phyloP scores from a whole-genome alignment of 1,140 invertebrate species.

The Pogonus chalceus region DNA sequence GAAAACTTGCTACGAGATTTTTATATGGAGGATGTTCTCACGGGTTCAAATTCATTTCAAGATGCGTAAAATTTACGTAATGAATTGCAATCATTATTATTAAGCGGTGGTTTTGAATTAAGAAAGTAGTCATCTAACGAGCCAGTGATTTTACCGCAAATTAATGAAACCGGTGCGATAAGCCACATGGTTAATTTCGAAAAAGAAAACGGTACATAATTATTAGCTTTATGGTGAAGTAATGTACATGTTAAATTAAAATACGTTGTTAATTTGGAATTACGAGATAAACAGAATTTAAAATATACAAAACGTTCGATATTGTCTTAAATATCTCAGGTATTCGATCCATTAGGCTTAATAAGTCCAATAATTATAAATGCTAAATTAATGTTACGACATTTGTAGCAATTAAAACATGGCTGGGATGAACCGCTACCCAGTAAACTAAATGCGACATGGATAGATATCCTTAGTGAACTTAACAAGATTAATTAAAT shows the following conservation, averaged over 20 bases:
- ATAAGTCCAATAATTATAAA: constrained; percentile 28
- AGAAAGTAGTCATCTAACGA: constrained; percentile 25
- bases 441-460: constrained; percentile 16
- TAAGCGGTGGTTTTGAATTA: constrained; percentile 17
- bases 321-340: constrained; percentile 28
- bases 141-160: not conserved
- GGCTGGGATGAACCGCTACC: constrained; percentile 35
- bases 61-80: constrained; percentile 17
- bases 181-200: too few species aligned
- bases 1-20: constrained; percentile 27
- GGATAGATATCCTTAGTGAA: constrained; percentile 16
- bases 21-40: constrained; percentile 38
- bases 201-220: too few species aligned
- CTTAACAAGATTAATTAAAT: constrained; percentile 12
- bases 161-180: not conserved
- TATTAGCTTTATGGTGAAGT: too few species aligned
- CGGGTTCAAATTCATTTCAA: constrained; percentile 25
- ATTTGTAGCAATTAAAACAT: constrained; percentile 28
- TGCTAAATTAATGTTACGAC: constrained; percentile 35
- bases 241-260: too few species aligned
- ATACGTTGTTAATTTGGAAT: too few species aligned
- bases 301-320: constrained; percentile 30
- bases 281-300: too few species aligned
- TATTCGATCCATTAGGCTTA: constrained; percentile 36
- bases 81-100: constrained; percentile 18